Conservation (phyloP, 2,888 invertebrate species). For the Melieria crassipennis region DNA sequence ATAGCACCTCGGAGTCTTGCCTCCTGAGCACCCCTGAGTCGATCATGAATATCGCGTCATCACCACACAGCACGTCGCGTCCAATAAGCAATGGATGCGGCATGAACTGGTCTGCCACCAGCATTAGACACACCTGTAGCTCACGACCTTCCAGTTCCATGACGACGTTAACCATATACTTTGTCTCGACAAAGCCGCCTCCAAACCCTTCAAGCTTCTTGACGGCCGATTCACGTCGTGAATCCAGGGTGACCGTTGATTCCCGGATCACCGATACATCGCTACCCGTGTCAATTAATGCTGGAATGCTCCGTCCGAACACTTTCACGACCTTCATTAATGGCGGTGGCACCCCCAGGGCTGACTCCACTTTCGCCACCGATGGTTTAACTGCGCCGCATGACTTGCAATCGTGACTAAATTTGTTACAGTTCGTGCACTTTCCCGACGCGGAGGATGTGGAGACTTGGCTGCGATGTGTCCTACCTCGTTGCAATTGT, state of each 20-base stretch:
- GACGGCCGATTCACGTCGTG: neutral
- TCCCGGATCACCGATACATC: slow-evolving; percentile 6
- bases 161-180: neutral
- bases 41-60: slow-evolving; percentile 26
- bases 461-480: slow-evolving; percentile 38
- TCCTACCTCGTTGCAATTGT: slow-evolving; percentile 37
- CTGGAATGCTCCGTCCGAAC: neutral
- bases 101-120: slow-evolving; percentile 36
- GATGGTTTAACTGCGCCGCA: slow-evolving; percentile 17
- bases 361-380: slow-evolving; percentile 9
- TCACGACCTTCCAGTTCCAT: slow-evolving; percentile 8
- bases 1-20: neutral
- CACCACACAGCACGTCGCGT: slow-evolving; percentile 33
- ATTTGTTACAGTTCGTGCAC: slow-evolving; percentile 29
- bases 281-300: slow-evolving; percentile 13
- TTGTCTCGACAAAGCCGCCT: slow-evolving; percentile 21
- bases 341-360: neutral
- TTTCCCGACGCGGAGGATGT: slow-evolving; percentile 27
- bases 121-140: slow-evolving; percentile 20
- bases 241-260: neutral
- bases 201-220: slow-evolving; percentile 35
- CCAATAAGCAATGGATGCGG: slow-evolving; percentile 34
- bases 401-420: slow-evolving; percentile 35
- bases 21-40: slow-evolving; percentile 37
- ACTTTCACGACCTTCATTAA: slow-evolving; percentile 5